These are phyloP conservation scores for Dyspetes luteomarginatus DNA, from an alignment of 2,888 invertebrate genomes.

Conservation along the genomic window DNA sequence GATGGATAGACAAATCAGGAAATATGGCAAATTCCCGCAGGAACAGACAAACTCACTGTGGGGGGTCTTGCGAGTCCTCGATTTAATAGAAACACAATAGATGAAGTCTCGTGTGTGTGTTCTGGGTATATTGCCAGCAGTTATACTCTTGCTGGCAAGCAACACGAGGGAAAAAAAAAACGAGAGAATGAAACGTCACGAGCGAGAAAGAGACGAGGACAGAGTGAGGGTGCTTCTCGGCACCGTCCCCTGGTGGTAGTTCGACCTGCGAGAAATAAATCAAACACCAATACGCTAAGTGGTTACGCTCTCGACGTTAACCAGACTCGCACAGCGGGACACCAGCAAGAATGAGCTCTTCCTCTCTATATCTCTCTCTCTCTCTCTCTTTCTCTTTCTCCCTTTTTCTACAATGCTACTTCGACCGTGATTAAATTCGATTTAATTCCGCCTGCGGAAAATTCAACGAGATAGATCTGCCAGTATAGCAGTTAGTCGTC, in stretches of 20 bases:
- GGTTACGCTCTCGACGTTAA: constrained; percentile 82
- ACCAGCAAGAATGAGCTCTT: constrained; percentile 1
- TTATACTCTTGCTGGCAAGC: constrained; percentile 5
- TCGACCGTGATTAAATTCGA: constrained; percentile 80
- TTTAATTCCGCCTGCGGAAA: constrained; percentile 77
- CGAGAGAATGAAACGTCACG: neutral
- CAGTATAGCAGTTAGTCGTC: constrained; percentile 13
- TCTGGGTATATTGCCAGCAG: constrained; percentile 57
- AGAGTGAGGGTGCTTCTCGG: constrained; percentile 41
- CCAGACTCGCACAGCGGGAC: constrained; percentile 76
- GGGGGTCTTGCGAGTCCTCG: constrained; percentile 55
- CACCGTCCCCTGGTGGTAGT: constrained; percentile 79
- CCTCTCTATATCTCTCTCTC: constrained; percentile 5
- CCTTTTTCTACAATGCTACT: constrained; percentile 23
- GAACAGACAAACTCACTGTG: constrained; percentile 37
- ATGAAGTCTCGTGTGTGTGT: constrained; percentile 49
- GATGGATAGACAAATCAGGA: constrained; percentile 61
- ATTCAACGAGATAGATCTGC: constrained; percentile 50
- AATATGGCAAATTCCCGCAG: constrained; percentile 67
- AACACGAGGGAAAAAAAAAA: constrained; percentile 30
- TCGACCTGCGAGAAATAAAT: constrained; percentile 81
- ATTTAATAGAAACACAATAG: constrained; percentile 82
- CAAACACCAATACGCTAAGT: constrained; percentile 84
- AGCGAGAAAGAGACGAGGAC: constrained; percentile 10
- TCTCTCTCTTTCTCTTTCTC: neutral